Evolutionary conservation across 2,888 invertebrate species (phyloP).

Genomic region (Saturnia pavonia): DNA sequence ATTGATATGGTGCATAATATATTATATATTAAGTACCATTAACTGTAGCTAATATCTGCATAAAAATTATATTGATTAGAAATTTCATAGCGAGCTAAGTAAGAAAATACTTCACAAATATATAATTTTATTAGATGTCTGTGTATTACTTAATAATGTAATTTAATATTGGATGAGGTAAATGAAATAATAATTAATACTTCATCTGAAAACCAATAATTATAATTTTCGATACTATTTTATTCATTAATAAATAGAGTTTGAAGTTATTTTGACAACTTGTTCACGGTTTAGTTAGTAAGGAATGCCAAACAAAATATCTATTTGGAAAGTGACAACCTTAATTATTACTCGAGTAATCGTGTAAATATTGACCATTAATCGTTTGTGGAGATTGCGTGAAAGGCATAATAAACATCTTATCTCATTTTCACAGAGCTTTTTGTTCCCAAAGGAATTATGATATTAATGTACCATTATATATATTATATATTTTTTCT

Average conservation of each 20-base stretch:
- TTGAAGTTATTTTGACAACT: background rate
- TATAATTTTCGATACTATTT: no score
- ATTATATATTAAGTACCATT: background rate
- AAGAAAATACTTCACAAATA: no score
- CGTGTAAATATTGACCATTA: slow-evolving; percentile 1
- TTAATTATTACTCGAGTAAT: background rate
- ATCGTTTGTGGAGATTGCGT: background rate
- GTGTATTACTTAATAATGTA: no score
- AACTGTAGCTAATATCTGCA: no score
- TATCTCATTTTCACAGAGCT: slow-evolving; percentile 1
- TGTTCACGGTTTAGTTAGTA: background rate
- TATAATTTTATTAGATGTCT: no score
- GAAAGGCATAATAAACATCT: background rate
- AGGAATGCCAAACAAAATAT: background rate
- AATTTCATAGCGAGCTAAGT: no score
- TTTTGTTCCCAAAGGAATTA: background rate
- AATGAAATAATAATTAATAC: no score
- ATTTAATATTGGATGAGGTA: no score
- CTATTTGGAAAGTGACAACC: background rate
- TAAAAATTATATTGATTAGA: no score
- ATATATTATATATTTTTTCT: background rate
- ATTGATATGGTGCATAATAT: no score
- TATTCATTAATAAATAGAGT: background rate
- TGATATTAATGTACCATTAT: background rate
- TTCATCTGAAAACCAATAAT: no score